Evolutionary conservation across 1,140 invertebrate species (phyloP).

Genomic region (Drosophila leontia): DNA sequence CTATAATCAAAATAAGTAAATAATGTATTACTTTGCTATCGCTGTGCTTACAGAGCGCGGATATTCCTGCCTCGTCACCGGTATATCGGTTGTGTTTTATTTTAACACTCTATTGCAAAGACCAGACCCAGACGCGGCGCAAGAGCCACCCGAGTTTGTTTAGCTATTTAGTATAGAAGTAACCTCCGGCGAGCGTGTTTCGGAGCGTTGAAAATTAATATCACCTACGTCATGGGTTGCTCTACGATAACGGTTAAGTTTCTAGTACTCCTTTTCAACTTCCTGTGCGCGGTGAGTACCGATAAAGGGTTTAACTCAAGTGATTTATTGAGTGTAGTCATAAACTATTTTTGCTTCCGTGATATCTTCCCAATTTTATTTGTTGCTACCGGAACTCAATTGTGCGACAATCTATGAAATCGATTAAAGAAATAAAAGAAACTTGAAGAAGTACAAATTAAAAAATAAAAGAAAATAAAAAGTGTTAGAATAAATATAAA

Average conservation of each 20-base stretch:
- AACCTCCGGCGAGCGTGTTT: slow-evolving; percentile 11
- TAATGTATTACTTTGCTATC: slow-evolving; percentile 4
- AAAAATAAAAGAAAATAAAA: neutral
- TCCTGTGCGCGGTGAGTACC: slow-evolving; percentile 66
- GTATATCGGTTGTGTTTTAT: slow-evolving; percentile 7
- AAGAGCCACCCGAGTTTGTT: slow-evolving; percentile 13
- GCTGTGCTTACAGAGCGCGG: neutral
- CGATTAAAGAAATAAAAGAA: neutral
- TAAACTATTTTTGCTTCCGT: neutral
- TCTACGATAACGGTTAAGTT: slow-evolving; percentile 65
- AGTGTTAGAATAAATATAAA: too few relatives aligned
- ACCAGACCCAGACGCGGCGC: slow-evolving; percentile 15
- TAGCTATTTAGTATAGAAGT: slow-evolving; percentile 22
- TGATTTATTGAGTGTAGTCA: slow-evolving; percentile 4
- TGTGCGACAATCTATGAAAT: neutral
- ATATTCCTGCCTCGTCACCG: slow-evolving; percentile 2
- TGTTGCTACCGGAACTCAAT: neutral
- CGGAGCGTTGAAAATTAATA: slow-evolving; percentile 11
- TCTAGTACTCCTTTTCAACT: slow-evolving; percentile 67
- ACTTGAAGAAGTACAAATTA: neutral
- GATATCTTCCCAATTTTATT: neutral
- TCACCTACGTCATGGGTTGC: slow-evolving; percentile 60
- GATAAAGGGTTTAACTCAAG: neutral
- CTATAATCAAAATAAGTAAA: neutral
- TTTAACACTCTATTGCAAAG: slow-evolving; percentile 20